Evolutionary conservation across 1,140 invertebrate species (phyloP).

Genomic region (Lutraria rhynchaena): DNA sequence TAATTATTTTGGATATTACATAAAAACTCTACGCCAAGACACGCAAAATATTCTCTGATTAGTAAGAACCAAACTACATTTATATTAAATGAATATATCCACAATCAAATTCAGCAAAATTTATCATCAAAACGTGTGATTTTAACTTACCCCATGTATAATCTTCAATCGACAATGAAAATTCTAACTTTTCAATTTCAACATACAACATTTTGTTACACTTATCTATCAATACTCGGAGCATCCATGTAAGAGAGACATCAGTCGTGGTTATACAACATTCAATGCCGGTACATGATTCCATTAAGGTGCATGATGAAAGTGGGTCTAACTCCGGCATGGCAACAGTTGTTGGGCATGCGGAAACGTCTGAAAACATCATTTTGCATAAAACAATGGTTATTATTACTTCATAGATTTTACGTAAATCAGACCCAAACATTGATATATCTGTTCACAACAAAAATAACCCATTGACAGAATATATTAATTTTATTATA

Average conservation of each 20-base stretch:
- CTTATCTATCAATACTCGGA: constrained; percentile 42
- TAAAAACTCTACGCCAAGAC: no score
- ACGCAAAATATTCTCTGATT: no score
- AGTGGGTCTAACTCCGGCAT: not conserved
- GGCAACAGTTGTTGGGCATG: constrained; percentile 5
- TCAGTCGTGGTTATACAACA: constrained; percentile 51
- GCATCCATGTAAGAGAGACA: constrained; percentile 3
- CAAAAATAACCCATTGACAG: not conserved
- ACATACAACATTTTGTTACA: constrained; percentile 54
- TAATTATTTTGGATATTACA: no score
- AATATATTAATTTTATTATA: not conserved
- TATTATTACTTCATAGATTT: not conserved
- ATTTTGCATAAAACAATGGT: no score
- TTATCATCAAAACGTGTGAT: no score
- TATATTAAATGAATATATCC: no score
- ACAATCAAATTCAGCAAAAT: no score
- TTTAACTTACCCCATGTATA: constrained; percentile 61
- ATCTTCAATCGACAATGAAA: constrained; percentile 45
- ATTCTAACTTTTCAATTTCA: constrained; percentile 48
- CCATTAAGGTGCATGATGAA: constrained; percentile 49
- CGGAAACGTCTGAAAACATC: not conserved
- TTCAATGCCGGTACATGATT: constrained; percentile 51
- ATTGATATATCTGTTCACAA: not conserved
- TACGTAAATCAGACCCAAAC: not conserved
- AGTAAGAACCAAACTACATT: no score